phyloP scores from a whole-genome alignment of 2,797 vertebrate species.

The Anguilla marmorata region DNA sequence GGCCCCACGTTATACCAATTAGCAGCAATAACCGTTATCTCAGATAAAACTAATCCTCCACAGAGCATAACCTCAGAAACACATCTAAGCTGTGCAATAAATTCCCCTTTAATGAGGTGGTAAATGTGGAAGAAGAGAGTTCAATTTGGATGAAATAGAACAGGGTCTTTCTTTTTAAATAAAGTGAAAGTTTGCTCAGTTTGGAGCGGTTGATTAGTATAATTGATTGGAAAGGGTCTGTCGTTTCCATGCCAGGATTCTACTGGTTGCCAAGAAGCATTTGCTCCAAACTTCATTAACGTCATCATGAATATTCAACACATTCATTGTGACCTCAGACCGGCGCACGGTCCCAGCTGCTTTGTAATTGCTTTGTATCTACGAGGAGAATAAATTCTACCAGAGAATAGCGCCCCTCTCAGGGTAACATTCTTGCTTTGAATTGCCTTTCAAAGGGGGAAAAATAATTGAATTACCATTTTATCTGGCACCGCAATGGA shows the following conservation, averaged over 20 bases:
- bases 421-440: background rate
- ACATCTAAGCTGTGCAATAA: background rate
- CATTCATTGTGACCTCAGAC: background rate
- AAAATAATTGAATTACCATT: constrained; percentile 4
- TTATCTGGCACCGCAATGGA: background rate
- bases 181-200: constrained; percentile 13
- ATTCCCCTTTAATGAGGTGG: background rate
- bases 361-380: constrained; percentile 21
- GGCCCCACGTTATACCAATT: background rate
- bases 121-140: background rate
- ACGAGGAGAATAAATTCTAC: background rate
- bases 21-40: constrained; percentile 9
- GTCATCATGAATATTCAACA: constrained; percentile 18
- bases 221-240: constrained; percentile 17
- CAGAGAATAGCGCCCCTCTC: background rate
- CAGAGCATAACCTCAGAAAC: constrained; percentile 21
- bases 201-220: constrained; percentile 16
- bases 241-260: constrained; percentile 10
- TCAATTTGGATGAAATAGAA: constrained; percentile 3
- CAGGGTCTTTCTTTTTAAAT: background rate
- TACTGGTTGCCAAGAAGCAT: constrained; percentile 11
- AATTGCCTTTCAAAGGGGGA: background rate
- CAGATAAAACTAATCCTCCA: constrained; percentile 14
- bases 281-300: constrained; percentile 16
- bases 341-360: background rate